These are phyloP conservation scores for Macroglossus sobrinus DNA, from an alignment of 2,113 vertebrate genomes.

Conservation along the genomic window DNA sequence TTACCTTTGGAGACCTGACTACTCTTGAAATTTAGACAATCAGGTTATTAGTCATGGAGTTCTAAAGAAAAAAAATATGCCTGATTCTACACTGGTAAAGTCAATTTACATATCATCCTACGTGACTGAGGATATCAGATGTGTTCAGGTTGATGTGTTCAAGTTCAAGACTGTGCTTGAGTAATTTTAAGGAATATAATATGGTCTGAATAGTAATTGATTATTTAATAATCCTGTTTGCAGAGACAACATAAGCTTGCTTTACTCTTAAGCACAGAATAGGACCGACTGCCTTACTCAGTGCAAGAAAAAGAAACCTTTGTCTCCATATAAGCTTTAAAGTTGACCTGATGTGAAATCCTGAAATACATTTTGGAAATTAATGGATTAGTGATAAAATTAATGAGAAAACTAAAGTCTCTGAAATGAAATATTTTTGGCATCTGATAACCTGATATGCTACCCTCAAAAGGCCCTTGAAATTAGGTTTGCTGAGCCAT, in stretches of 20 bases:
- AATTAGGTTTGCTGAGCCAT: constrained; percentile 23
- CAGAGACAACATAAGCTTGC: constrained; percentile 31
- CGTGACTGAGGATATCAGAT: constrained; percentile 61
- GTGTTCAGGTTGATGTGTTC: constrained; percentile 54
- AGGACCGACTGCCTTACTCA: constrained; percentile 13
- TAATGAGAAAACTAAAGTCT: constrained; percentile 67
- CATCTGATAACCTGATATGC: constrained; percentile 54
- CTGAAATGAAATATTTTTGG: constrained; percentile 54
- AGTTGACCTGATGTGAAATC: constrained; percentile 63
- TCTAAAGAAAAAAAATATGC: not conserved
- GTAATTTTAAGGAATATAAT: constrained; percentile 68
- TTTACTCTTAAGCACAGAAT: constrained; percentile 51
- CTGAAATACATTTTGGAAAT: constrained; percentile 59
- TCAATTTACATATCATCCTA: constrained; percentile 48
- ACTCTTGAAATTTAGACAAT: constrained; percentile 52
- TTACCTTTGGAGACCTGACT: constrained; percentile 1
- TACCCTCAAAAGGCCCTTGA: constrained; percentile 39
- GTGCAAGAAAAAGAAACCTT: constrained; percentile 30
- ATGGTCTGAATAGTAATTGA: constrained; percentile 68
- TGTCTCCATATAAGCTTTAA: constrained; percentile 54
- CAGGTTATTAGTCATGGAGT: constrained; percentile 48
- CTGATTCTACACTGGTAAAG: constrained; percentile 38
- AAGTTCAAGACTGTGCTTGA: constrained; percentile 66
- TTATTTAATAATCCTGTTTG: constrained; percentile 66
- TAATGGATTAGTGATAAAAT: constrained; percentile 72